Percentiles rank a stretch among this genome's conserved stretches.
phyloP scores from a whole-genome alignment of 2,797 vertebrate species.

The Neostethus bicornis region DNA sequence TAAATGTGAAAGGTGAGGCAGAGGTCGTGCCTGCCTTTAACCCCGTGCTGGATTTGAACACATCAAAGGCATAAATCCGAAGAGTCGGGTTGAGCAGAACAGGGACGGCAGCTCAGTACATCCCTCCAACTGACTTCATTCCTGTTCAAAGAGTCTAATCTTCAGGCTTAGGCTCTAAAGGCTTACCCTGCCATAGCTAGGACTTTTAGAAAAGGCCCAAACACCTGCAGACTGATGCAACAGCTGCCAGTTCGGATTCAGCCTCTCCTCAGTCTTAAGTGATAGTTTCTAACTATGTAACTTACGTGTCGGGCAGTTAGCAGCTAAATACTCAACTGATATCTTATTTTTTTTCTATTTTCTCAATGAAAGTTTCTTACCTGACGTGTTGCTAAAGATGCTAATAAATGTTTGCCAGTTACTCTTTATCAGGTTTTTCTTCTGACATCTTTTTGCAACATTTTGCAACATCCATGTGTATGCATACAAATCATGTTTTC shows the following conservation, averaged over 20 bases:
- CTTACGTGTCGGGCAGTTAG: slow-evolving; percentile 13
- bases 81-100: slow-evolving; percentile 43
- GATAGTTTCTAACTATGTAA: slow-evolving; percentile 41
- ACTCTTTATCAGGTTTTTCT: background rate
- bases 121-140: slow-evolving; percentile 54
- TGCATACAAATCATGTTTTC: no score
- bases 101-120: slow-evolving; percentile 51
- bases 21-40: slow-evolving; percentile 66
- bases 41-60: slow-evolving; percentile 73
- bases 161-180: slow-evolving; percentile 72
- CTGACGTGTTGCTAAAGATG: background rate
- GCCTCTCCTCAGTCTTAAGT: slow-evolving; percentile 20
- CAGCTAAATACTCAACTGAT: background rate
- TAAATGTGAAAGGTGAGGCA: slow-evolving; percentile 66
- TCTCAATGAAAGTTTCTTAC: background rate
- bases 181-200: slow-evolving; percentile 48
- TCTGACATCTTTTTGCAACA: no score
- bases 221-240: slow-evolving; percentile 62
- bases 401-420: background rate
- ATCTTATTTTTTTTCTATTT: background rate
- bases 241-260: slow-evolving; percentile 31
- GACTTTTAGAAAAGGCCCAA: slow-evolving; percentile 45
- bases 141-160: slow-evolving; percentile 77
- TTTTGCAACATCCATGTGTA: background rate
- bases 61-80: slow-evolving; percentile 77